A percentile compares a stretch with the other conserved stretches of the same genome.
These are phyloP conservation scores for Macropodus opercularis DNA, from an alignment of 2,797 vertebrate species.

Conservation along the genomic window DNA sequence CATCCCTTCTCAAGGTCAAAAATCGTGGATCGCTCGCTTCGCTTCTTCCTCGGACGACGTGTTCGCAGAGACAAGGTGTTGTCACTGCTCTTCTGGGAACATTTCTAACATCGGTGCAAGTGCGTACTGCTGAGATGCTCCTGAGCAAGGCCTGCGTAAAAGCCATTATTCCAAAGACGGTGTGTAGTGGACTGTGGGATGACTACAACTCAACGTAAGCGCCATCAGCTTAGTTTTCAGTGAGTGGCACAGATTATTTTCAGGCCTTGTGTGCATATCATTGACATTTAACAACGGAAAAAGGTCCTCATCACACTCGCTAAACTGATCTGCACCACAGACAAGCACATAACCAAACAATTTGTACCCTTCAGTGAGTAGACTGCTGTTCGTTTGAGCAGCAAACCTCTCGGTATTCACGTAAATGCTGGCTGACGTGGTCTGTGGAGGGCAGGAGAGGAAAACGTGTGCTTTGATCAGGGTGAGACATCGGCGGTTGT, in stretches of 20 bases:
- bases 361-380: slow-evolving; percentile 15
- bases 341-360: slow-evolving; percentile 26
- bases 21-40: slow-evolving; percentile 22
- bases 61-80: slow-evolving; percentile 27
- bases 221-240: slow-evolving; percentile 3
- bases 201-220: slow-evolving; percentile 2
- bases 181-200: too few relatives aligned
- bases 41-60: slow-evolving; percentile 26
- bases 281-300: slow-evolving; percentile 58
- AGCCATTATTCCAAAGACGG: neutral
- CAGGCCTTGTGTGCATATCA: neutral
- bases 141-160: neutral
- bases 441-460: slow-evolving; percentile 11
- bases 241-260: slow-evolving; percentile 27
- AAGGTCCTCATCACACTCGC: slow-evolving; percentile 23
- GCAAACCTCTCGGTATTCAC: slow-evolving; percentile 24
- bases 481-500: slow-evolving; percentile 18
- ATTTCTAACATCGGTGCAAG: slow-evolving; percentile 23
- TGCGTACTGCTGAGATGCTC: slow-evolving; percentile 21
- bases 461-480: slow-evolving; percentile 3
- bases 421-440: slow-evolving; percentile 28
- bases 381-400: slow-evolving; percentile 31
- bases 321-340: slow-evolving; percentile 43
- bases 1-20: slow-evolving; percentile 60
- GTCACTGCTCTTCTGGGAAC: slow-evolving; percentile 14